Evolutionary conservation across 2,113 vertebrate genomes (phyloP).

Genomic region (Eidolon helvum): DNA sequence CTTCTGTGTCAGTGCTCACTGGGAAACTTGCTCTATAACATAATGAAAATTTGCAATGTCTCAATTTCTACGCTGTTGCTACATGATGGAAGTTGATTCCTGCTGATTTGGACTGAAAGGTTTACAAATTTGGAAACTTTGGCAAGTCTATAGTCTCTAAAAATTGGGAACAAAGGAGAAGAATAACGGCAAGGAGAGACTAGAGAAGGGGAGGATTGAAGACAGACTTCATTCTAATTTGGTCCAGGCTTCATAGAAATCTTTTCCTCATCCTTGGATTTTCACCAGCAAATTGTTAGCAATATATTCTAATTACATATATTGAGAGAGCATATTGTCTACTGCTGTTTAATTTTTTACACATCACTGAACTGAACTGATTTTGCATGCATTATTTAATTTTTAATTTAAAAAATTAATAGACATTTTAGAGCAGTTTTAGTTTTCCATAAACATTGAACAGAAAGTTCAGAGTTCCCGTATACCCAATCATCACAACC

Average conservation of each 20-base stretch:
- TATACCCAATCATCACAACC: fast-evolving
- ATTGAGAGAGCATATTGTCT: neutral
- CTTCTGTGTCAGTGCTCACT: too few species aligned
- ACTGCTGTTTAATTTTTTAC: neutral
- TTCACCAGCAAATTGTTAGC: neutral
- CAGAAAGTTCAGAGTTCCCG: neutral
- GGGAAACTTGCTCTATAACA: too few species aligned
- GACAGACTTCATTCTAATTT: neutral
- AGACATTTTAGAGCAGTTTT: neutral
- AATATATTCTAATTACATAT: neutral
- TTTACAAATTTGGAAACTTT: neutral
- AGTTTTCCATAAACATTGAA: neutral
- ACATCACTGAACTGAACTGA: neutral
- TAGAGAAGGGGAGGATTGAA: too few species aligned
- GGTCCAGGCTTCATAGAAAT: neutral
- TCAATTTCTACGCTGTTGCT: neutral
- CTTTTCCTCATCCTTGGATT: neutral
- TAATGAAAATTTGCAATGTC: neutral
- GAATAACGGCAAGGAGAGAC: neutral
- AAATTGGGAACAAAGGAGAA: neutral
- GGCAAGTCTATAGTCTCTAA: fast-evolving
- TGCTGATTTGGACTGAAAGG: too few species aligned
- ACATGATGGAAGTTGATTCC: neutral
- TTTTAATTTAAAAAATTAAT: neutral
- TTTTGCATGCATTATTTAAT: neutral